Conservation (phyloP, 2,113 vertebrate species). For the Stegastes partitus region DNA sequence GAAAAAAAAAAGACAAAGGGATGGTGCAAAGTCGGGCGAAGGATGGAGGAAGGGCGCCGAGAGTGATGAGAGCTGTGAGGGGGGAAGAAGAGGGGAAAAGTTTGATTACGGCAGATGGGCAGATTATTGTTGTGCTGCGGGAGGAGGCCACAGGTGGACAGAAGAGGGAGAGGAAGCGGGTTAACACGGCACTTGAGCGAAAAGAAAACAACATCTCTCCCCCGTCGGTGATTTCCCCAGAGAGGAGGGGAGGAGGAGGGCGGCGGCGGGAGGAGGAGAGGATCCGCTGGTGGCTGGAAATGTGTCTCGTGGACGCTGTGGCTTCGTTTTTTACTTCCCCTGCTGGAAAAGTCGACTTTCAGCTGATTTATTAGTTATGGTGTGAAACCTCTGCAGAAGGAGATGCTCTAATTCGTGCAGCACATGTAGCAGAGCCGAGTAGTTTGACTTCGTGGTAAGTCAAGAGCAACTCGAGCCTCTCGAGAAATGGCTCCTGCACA, state of each 20-base stretch:
- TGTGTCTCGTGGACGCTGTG: slow-evolving; percentile 32
- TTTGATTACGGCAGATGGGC: slow-evolving; percentile 59
- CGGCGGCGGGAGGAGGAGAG: slow-evolving; percentile 3
- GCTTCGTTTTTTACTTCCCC: no score
- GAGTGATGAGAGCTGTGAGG: slow-evolving; percentile 14
- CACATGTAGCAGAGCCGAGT: no score
- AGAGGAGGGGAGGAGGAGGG: slow-evolving; percentile 20
- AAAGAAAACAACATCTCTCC: slow-evolving; percentile 70
- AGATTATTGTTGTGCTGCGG: slow-evolving; percentile 51
- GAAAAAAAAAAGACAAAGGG: no score
- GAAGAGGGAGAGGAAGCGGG: slow-evolving; percentile 12
- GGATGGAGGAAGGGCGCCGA: slow-evolving; percentile 7
- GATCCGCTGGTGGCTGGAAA: slow-evolving; percentile 58
- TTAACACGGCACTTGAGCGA: slow-evolving; percentile 51
- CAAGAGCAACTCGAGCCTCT: no score
- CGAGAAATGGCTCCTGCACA: no score
- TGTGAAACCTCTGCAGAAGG: no score
- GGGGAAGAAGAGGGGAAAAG: slow-evolving; percentile 17
- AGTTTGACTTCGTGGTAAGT: no score
- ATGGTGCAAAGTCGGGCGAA: slow-evolving; percentile 29
- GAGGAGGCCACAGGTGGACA: slow-evolving; percentile 63
- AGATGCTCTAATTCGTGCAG: no score
- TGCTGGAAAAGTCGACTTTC: no score
- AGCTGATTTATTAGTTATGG: no score
- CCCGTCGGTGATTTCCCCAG: slow-evolving; percentile 74